Base-by-base conservation (phyloP, 2,113 vertebrate species). In the Rhinoptilus africanus region DNA sequence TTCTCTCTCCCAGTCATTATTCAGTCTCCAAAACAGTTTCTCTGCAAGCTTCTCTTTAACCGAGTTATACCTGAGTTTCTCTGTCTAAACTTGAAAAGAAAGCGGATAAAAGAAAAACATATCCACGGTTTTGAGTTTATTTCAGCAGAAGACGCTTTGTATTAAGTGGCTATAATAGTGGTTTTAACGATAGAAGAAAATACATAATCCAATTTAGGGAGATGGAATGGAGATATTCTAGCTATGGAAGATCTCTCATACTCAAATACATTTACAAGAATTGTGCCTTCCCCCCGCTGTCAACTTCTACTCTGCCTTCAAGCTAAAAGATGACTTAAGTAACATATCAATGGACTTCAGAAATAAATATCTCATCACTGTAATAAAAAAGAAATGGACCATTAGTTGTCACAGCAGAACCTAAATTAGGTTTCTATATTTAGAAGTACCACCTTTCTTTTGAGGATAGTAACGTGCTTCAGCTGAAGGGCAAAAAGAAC, bases 361-460 rank as follows among this genome's bases (percentile, higher is more conserved):
- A 72, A 94, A 87, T 81, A 92, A 91, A 87, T 57, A 75, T 32
- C 79, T 93, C 79, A 48, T 48, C 23, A n/a, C 5, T 53, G 45
- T 72, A 72, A 94, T n/a, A 28, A 95, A 73, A 77, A 93, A 90
- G 67, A 92, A 95, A 84, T 30, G 64, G 91, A 92, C 75, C 64
- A 37, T 68, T 67, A 47, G 64, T 94, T 91, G 79, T 92, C 77
- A 91, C 9, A 56, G 80, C 56, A 57, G 56, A 93, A 75, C 28
- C 80, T 89, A 96, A 92, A 96, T 92, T 88, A 93, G 73, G 47
- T 93, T 93, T 84, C 85, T 94, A 88, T 92, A 88, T 89, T 94
- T 95, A 94, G 96, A 86, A 94, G 35, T 12, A 76, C 37, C 56
- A 92, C 75, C 92, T 90, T 94, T 86, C 88, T 95, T 94, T 64